Conservation (phyloP, 2,113 vertebrate species). For the Onychorhynchus coronatus region DNA sequence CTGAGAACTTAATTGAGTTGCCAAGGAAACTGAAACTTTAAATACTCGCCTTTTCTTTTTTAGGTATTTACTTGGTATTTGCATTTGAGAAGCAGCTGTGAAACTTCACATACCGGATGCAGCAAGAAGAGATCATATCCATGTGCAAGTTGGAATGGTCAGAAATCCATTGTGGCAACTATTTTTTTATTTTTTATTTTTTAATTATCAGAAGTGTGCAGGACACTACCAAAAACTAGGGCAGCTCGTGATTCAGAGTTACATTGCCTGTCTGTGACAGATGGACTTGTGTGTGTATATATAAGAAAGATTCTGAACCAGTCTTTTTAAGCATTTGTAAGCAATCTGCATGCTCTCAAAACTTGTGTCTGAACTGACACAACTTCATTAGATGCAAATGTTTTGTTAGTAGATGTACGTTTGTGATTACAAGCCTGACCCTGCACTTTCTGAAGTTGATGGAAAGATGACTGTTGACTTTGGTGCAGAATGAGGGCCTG, state of each 20-base stretch:
- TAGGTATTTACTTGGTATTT: constrained; percentile 95
- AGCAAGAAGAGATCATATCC: constrained; percentile 26
- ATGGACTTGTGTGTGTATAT: constrained; percentile 61
- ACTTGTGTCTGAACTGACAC: constrained; percentile 4
- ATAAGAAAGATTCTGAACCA: constrained; percentile 58
- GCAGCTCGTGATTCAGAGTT: constrained; percentile 52
- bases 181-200: constrained; percentile 70
- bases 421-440: background rate
- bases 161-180: constrained; percentile 58
- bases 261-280: constrained; percentile 76
- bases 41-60: background rate
- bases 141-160: constrained; percentile 18
- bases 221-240: constrained; percentile 57
- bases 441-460: background rate
- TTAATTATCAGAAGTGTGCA: constrained; percentile 60
- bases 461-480: background rate
- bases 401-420: background rate
- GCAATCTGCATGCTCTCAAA: constrained; percentile 37
- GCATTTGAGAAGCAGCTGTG: constrained; percentile 89
- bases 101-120: background rate
- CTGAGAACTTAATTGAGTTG: background rate
- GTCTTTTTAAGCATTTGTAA: constrained; percentile 70
- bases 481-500: constrained; percentile 24
- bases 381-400: background rate
- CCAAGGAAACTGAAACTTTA: background rate